Evolutionary conservation across 2,888 invertebrate species (phyloP), one percentile per base, ranked within the genome.

Genomic region (Lasioglossum villosulum): DNA sequence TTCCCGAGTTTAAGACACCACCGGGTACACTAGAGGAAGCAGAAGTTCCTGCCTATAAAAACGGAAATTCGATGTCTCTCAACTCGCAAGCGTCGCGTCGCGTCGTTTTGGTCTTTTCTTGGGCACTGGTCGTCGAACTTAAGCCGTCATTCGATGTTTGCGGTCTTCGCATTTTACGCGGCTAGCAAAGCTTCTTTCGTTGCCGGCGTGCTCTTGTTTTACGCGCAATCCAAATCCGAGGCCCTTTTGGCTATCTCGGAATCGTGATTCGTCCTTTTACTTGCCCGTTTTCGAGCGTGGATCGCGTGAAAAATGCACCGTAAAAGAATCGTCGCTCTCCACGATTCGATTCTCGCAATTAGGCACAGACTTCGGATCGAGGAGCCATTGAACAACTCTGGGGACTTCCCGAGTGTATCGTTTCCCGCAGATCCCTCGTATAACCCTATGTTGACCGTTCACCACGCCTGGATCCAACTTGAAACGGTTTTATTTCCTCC

Each of bases 371-470:
- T n/a, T 39, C 14, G 39, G 19, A 23, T 34, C 66, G 66, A 63
- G 63, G 63, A 63, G 66, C 37, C 37, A 34, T 72, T 34, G 52
- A 52, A 34, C 23, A 56, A 16, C 56, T 56, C 16, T n/a, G 2
- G 23, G 5, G 48, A 23, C 34, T 83, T 78, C 76, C 80, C 71
- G 68, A 80, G 59, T 71, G 86, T 88, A 84, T 84, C 83, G 86
- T 83, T 82, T 76, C 74, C 83, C 70, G 70, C 80, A 63, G 83
- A 71, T 78, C 63, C 78, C 59, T 78, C 75, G 70, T 39, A 37
- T n/a, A 39, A 70, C 39, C 70, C n/a, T n/a, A 10, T 37, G 82
- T 89, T 88, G 83, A 88, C 83, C 83, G 80, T 75, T 80, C 23
- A 1, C 56, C 71, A 30, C 34, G 71, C 30, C 80, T 52, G 37